Evolutionary conservation across 2,113 vertebrate genomes (phyloP).

Genomic region (Charina bottae): DNA sequence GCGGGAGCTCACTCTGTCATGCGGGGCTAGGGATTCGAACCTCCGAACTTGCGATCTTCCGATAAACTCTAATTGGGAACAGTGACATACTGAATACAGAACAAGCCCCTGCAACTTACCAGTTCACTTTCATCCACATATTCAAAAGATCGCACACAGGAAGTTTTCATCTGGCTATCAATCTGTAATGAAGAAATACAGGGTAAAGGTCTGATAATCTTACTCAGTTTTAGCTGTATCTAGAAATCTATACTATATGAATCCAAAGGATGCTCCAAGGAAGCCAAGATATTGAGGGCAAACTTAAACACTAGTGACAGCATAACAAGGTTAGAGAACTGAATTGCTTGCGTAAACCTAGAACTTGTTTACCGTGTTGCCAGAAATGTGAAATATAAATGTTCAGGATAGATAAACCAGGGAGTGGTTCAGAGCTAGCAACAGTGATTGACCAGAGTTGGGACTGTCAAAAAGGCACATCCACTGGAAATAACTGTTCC

Average conservation of each 20-base stretch:
- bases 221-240: not conserved
- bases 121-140: constrained; percentile 68
- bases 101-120: constrained; percentile 66
- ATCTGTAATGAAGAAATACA: constrained; percentile 67
- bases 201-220: not conserved
- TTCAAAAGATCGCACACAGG: constrained; percentile 65
- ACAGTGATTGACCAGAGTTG: not conserved
- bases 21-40: no score
- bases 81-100: not conserved
- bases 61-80: not conserved
- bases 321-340: not conserved
- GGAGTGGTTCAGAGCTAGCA: not conserved
- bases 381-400: not conserved
- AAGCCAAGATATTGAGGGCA: not conserved
- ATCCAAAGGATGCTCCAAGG: not conserved
- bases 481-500: constrained; percentile 64
- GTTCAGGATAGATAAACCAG: not conserved
- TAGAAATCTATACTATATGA: not conserved
- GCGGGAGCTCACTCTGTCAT: no score
- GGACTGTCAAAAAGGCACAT: constrained; percentile 34
- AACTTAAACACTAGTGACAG: not conserved
- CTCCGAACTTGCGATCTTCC: no score
- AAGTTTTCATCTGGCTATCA: constrained; percentile 78
- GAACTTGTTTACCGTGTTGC: not conserved
- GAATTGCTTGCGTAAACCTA: not conserved